Evolutionary conservation across 2,113 vertebrate genomes (phyloP).

Genomic region (Prietella phreatophila): DNA sequence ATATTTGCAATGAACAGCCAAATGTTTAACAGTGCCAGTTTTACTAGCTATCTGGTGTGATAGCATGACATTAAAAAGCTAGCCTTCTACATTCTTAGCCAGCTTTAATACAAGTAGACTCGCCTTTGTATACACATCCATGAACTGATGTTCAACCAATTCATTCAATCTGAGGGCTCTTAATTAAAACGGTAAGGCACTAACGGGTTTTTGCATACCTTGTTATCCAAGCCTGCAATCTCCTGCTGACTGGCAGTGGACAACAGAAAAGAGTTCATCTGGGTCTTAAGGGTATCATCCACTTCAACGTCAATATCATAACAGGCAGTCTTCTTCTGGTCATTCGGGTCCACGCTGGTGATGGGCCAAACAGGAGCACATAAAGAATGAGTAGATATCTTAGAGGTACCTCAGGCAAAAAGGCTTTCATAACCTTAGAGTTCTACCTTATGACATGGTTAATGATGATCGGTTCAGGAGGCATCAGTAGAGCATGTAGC

Average conservation of each 20-base stretch:
- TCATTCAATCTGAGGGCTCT: neutral
- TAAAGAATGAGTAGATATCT: neutral
- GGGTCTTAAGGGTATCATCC: slow-evolving; percentile 96
- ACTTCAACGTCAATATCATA: slow-evolving; percentile 99
- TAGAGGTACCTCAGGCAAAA: neutral
- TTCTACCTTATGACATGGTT: slow-evolving; percentile 96
- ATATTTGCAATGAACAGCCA: neutral
- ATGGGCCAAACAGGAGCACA: neutral
- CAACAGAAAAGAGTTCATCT: slow-evolving; percentile 98
- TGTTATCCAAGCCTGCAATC: slow-evolving; percentile 96
- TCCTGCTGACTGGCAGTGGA: slow-evolving; percentile 98
- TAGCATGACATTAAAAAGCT: neutral
- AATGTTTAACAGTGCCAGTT: neutral
- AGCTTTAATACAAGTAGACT: neutral
- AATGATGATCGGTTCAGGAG: slow-evolving; percentile 99
- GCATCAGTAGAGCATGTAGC: slow-evolving; percentile 94
- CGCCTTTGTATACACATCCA: neutral
- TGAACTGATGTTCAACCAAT: neutral
- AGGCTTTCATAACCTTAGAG: neutral
- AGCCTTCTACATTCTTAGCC: neutral
- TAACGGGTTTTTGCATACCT: slow-evolving; percentile 71
- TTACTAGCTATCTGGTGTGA: neutral
- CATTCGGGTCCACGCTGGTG: slow-evolving; percentile 92
- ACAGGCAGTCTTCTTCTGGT: slow-evolving; percentile 99
- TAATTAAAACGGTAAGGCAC: neutral